Percentiles rank a stretch among this genome's conserved stretches.
Conservation (phyloP, 2,888 invertebrate species). For the Callimorpha dominula region DNA sequence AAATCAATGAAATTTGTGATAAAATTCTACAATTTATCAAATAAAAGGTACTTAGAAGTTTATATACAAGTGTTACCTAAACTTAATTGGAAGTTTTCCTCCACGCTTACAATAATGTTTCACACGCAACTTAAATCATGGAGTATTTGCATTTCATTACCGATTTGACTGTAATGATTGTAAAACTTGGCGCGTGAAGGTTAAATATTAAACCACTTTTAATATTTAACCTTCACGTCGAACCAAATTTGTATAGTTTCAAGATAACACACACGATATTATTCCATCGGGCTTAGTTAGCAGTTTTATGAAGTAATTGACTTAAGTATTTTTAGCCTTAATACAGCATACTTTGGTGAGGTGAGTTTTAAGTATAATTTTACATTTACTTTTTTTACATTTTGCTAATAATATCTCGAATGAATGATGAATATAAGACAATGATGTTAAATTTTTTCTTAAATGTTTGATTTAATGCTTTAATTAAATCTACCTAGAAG, state of each 20-base stretch:
- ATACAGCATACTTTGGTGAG: background rate
- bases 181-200: conserved; percentile 42
- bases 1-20: too few species aligned
- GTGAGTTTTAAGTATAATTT: background rate
- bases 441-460: background rate
- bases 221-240: too few species aligned
- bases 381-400: background rate
- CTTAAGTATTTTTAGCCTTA: background rate
- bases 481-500: too few species aligned
- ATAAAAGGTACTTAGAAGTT: conserved; percentile 1
- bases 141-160: conserved; percentile 55
- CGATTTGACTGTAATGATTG: conserved; percentile 33
- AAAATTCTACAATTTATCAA: background rate
- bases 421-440: background rate
- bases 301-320: background rate
- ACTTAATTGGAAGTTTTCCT: conserved; percentile 8
- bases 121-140: conserved; percentile 53
- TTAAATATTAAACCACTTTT: conserved; percentile 27
- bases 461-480: too few species aligned
- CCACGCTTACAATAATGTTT: conserved; percentile 33
- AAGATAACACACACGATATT: conserved; percentile 21
- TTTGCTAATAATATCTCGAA: background rate
- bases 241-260: conserved; percentile 26
- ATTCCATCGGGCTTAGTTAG: conserved; percentile 13
- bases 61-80: conserved; percentile 11